phyloP scores from a whole-genome alignment of 2,113 vertebrate species.

The Donacobius atricapilla region DNA sequence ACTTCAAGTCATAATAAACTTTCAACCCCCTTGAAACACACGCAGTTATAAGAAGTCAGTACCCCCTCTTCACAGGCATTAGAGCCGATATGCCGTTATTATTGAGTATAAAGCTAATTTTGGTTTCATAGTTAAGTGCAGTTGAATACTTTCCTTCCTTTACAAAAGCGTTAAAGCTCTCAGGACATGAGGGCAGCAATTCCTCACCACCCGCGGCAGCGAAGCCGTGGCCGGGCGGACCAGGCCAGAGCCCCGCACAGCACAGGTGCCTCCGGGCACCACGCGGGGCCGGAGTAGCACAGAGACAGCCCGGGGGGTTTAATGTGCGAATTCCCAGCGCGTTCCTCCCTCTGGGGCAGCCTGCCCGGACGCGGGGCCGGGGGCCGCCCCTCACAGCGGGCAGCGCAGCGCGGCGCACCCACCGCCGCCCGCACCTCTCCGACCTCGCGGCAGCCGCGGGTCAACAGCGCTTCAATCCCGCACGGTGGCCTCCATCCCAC shows the following conservation, averaged over 20 bases:
- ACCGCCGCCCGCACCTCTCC: fast-evolving
- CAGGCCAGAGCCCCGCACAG: fast-evolving
- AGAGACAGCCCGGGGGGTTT: fast-evolving
- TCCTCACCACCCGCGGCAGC: fast-evolving
- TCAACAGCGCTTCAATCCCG: fast-evolving
- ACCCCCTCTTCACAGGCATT: background rate
- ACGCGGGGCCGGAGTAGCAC: fast-evolving
- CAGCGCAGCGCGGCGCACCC: fast-evolving
- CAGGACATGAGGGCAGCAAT: fast-evolving
- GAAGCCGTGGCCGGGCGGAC: too few species aligned
- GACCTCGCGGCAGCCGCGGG: fast-evolving
- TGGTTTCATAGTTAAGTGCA: background rate
- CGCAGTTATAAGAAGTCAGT: background rate
- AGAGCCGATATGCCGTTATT: background rate
- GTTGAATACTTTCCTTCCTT: background rate
- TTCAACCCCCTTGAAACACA: background rate
- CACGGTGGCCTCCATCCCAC: fast-evolving
- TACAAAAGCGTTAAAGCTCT: background rate
- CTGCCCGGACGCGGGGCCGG: background rate
- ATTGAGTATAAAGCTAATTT: background rate
- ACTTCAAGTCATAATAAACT: background rate
- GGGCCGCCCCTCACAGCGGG: background rate
- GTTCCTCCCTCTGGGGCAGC: background rate
- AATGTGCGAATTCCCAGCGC: fast-evolving
- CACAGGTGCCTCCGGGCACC: background rate